phyloP scores from a whole-genome alignment of 2,113 vertebrate species.

The Hippocampus abdominalis region DNA sequence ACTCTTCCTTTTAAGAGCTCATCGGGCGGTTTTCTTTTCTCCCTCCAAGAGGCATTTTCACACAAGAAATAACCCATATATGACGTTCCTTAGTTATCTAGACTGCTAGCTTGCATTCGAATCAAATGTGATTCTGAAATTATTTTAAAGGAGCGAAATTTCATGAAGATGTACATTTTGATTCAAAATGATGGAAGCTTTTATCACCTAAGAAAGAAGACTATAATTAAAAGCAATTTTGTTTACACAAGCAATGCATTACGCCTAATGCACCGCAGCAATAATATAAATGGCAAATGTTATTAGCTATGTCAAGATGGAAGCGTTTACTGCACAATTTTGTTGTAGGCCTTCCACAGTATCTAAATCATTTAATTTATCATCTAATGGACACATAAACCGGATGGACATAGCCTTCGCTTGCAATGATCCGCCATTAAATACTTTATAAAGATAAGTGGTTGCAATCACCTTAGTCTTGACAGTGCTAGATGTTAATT shows the following conservation, averaged over 20 bases:
- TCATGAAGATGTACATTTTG: neutral
- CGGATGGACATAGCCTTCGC: neutral
- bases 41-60: slow-evolving; percentile 22
- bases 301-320: neutral
- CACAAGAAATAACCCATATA: neutral
- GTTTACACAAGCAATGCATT: neutral
- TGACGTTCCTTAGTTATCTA: neutral
- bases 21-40: slow-evolving; percentile 21
- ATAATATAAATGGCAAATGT: neutral
- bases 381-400: neutral
- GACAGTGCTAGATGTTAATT: neutral
- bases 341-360: neutral
- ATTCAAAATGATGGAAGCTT: neutral
- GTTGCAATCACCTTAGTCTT: neutral
- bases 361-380: slow-evolving; percentile 1
- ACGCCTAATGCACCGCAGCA: neutral
- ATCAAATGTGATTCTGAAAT: neutral
- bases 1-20: slow-evolving; percentile 45
- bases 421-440: neutral
- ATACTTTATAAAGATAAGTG: neutral
- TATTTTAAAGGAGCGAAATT: neutral
- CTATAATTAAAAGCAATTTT: neutral
- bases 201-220: neutral
- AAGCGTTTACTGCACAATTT: neutral
- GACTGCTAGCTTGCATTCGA: neutral